Evolutionary conservation across 1,140 invertebrate species (phyloP), one percentile per base, ranked within the genome.

Genomic region (Musca vetustissima): DNA sequence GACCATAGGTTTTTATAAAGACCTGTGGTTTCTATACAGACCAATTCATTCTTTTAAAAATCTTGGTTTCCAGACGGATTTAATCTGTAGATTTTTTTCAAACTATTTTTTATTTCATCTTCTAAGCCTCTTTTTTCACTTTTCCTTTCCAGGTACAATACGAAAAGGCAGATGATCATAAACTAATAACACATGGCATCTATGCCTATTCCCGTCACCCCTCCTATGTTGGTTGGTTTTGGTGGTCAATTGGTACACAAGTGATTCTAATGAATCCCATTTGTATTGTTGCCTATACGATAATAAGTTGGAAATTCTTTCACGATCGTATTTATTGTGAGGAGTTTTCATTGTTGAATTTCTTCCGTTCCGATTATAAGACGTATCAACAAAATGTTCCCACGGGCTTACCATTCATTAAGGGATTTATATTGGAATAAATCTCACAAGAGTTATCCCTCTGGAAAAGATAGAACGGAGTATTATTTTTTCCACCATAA

Each of bases 151-250:
- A 89, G 88, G 88, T 93, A 1, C 91, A 94, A 76, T 88, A 85
- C 73, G 86, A 89, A 52, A 92, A 91, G 77, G 83, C 87, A n/a
- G 86, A 89, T 19, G 90, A 92, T 70, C 98, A 99, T 79, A 79
- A 87, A 71, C 85, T 99, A n/a, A 90, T 99, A 1, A 98, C 96
- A 0, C 85, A 89, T 76, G 98, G 98, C 1, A 86, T 99, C 6
- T 99, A 99, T 79, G 84, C 85, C 1, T 81, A 90, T 14, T 92
- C 89, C 70, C 86, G 93, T 17, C 96, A 98, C 87, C 97, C 96
- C 0, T 93, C 94, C 73, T 99, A 99, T 85, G 93, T 98, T 2
- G 98, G 98, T 4, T 99, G 98, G 98, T 98, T 99, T 86, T 95
- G 93, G 84, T 99, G 98, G 97, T 94, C 94, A 9, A 88, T 99